phyloP scores from a whole-genome alignment of 2,113 vertebrate species.

The Cygnus atratus region DNA sequence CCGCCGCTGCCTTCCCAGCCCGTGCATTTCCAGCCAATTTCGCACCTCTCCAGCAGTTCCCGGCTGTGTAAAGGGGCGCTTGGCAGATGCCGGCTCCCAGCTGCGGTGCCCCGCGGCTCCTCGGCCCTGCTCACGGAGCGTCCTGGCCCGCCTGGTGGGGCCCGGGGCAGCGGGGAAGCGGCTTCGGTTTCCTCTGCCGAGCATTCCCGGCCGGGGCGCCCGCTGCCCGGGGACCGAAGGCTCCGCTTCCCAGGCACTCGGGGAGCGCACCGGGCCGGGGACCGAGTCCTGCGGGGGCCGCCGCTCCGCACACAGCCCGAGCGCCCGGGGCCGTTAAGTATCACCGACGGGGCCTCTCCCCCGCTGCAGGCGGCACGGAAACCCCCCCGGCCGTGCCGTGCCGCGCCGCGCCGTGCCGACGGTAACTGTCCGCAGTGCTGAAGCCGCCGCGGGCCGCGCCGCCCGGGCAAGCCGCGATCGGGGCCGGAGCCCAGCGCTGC shows the following conservation, averaged over 20 bases:
- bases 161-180: background rate
- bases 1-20: background rate
- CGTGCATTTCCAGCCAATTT: background rate
- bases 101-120: background rate
- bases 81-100: background rate
- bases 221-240: background rate
- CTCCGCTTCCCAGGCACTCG: too few relatives aligned
- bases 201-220: background rate
- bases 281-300: background rate
- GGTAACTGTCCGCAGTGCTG: conserved; percentile 31
- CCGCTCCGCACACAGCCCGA: background rate
- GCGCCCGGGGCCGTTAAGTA: too few relatives aligned
- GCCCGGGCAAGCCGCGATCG: too few relatives aligned
- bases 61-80: background rate
- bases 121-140: background rate
- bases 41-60: too few relatives aligned
- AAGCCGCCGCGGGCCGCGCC: background rate
- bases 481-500: background rate
- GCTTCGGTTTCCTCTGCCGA: background rate
- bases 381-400: background rate
- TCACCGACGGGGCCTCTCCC: background rate
- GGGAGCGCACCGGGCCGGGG: background rate
- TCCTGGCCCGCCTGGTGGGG: too few relatives aligned
- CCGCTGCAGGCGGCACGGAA: background rate
- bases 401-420: too few relatives aligned